Evolutionary conservation across 2,797 vertebrate genomes (phyloP), one percentile per base, ranked within the genome.

Genomic region (Lagorchestes hirsutus): DNA sequence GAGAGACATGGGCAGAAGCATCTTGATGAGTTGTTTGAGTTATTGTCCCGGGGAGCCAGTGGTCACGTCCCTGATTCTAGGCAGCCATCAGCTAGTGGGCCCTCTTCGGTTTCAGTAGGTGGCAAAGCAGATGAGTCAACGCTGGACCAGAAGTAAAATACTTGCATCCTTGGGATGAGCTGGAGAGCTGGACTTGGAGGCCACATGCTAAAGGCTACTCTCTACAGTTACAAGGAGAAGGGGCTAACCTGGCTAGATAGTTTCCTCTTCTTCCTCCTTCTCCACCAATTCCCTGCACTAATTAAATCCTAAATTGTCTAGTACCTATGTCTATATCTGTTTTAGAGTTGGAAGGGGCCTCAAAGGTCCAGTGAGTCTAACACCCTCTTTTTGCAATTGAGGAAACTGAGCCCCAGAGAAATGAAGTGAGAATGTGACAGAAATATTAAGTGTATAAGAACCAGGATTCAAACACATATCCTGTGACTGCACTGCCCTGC

Each of bases 21-120:
- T 24, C 74, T 46, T 50, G 74, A 46, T 87, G 40, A 87, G 40
- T 28, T 10, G 40, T 24, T 50, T 87, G 96, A 97, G 95, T 96
- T 98, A 97, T 97, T 98, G 97, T 98, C 92, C 97, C 27, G 59
- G 56, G 91, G 46, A 96, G 50, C 50, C 94, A 67, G 10, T 54
- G 90, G 46, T 93, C 34, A 91, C 74, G 91, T 67, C 31, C 54
- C 24, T 91, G 93, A 93, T 12, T 94, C 40, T 27, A 87, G 24
- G 40, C 82, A 93, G 92, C 5, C 9, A 55, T 82, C 59, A 92
- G 90, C n/a, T 62, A 92, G n/a, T 13, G 93, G 93, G 54, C 59
- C 91, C 92, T 90, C 54, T 87, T 93, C 74, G 22, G 97, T 93
- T 90, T 93, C 91, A 91, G 95, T 94, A 94, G 90, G 91, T 28